Evolutionary conservation across 2,888 invertebrate genomes (phyloP), one percentile per base, ranked within the genome.

Genomic region (Cataglyphis livida): DNA sequence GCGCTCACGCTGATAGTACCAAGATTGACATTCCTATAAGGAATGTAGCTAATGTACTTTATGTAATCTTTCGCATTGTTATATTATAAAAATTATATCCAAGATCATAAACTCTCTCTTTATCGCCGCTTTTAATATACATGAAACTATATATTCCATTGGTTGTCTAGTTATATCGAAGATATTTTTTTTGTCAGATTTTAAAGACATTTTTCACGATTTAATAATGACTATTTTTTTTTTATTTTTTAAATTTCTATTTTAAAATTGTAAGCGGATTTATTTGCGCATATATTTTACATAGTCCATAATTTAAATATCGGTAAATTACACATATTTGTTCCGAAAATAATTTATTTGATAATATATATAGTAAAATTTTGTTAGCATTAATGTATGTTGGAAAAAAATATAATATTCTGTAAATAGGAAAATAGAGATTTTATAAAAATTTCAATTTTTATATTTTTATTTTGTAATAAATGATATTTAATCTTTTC

Each of bases 301-400:
- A 12, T 25, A 57, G 9, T n/a, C 6, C 0, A 10, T 38, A 54
- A 76, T 65, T 51, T 38, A 51, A 74, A 5, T 75, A 64, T 41
- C 35, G n/a, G 7, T 21, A 28, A 28, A 41, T 76, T 15, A 41
- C n/a, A 41, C n/a, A 10, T 51, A 35, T 68, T 7, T 10, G 18
- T 41, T 0, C 32, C 1, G 5, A 25, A 38, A 25, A 75, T 65
- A 54, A 75, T 54, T 38, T 15, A 38, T 70, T 18, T 59, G 38
- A 71, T 25, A 3, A 35, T 54, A 54, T 4, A 28, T 59, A 57
- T 15, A 28, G 32, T n/a, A 35, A n/a, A 66, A 15, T 12, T 51
- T 3, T 41, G 12, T n/a, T 76, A 65, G 28, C 38, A 65, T 44
- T 74, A 44, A 74, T 41, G 18, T 32, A 21, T 74, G 15, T 62